Conservation (phyloP, 2,888 invertebrate species). For the Stomorhina lunata region DNA sequence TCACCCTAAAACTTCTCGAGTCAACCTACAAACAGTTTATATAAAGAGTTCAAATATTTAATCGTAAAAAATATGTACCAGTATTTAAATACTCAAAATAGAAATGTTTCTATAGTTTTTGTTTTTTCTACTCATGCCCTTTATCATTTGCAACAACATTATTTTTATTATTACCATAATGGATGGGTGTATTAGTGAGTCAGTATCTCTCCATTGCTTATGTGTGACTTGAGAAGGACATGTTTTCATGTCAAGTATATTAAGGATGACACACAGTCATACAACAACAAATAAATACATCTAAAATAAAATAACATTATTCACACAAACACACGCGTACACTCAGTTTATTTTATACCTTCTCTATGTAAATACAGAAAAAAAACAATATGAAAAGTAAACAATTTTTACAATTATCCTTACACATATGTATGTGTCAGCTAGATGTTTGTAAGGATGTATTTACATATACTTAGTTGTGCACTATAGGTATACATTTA, state of each 20-base stretch:
- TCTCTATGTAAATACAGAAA: conserved; percentile 8
- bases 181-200: neutral
- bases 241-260: conserved; percentile 47
- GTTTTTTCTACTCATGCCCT: neutral
- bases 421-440: conserved; percentile 44
- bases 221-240: conserved; percentile 4
- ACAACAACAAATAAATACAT: neutral
- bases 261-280: conserved; percentile 5
- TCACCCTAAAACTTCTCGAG: too few species aligned
- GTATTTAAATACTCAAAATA: neutral
- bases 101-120: neutral
- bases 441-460: neutral
- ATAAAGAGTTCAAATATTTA: conserved; percentile 48
- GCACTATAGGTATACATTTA: too few species aligned
- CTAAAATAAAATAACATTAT: neutral
- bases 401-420: conserved; percentile 39
- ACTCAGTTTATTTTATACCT: conserved; percentile 21
- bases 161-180: conserved; percentile 9
- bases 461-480: conserved; percentile 1
- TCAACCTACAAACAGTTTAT: too few species aligned
- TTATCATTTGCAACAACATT: conserved; percentile 23
- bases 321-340: neutral
- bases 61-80: neutral
- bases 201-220: neutral
- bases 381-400: neutral